A percentile compares a stretch with the other conserved stretches of the same genome.
These are phyloP conservation scores for Phrynosoma blainvillii DNA, from an alignment of 2,113 vertebrate species.

Conservation along the genomic window DNA sequence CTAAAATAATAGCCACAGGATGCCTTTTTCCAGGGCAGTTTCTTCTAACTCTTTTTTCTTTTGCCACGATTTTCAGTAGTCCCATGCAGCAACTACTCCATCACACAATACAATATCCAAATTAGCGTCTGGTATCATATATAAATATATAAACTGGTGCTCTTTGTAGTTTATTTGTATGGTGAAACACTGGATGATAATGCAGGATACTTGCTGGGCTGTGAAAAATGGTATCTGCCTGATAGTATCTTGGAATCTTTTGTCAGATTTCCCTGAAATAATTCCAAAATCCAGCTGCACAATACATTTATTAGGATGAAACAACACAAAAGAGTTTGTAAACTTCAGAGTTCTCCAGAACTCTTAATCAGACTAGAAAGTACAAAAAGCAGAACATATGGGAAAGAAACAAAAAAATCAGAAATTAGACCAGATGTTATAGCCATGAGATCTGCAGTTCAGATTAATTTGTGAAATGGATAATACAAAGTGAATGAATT, in stretches of 20 bases:
- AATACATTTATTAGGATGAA: neutral
- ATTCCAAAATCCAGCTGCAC: neutral
- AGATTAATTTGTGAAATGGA: neutral
- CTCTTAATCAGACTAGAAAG: neutral
- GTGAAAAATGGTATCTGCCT: neutral
- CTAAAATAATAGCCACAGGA: neutral
- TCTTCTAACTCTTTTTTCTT: neutral
- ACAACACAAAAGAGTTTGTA: neutral
- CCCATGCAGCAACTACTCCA: neutral
- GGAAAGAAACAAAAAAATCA: neutral
- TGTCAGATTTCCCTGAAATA: neutral
- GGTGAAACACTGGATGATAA: neutral
- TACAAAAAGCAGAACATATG: neutral
- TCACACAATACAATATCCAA: neutral
- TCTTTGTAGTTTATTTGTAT: neutral
- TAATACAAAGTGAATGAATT: neutral
- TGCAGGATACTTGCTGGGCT: neutral
- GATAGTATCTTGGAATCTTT: neutral
- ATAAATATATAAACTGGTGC: neutral
- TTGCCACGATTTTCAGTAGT: neutral
- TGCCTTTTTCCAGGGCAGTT: neutral
- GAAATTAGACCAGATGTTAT: neutral
- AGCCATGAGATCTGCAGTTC: neutral
- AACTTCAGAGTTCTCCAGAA: neutral
- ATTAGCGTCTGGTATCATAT: neutral